Base-by-base conservation (phyloP, 2,797 vertebrate genomes). In the Orientallactaga sibirica region DNA sequence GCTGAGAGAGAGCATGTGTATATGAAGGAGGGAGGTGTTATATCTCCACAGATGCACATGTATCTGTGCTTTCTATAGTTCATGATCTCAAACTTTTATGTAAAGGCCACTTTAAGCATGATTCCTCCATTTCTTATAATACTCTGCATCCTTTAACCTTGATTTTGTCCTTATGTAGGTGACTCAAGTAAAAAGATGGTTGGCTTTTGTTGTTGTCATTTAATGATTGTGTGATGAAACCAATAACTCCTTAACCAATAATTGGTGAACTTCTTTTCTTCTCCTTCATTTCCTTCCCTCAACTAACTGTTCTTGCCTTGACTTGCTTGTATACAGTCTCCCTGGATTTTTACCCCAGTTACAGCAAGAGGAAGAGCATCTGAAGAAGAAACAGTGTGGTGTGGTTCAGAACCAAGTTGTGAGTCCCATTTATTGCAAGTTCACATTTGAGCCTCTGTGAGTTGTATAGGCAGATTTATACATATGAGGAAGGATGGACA, bases 191-290 rank as follows among this genome's bases (percentile, higher is more conserved):
- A 48, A 48, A n/a, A 91, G 64, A 85, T 62, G 64, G 19, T 78
- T 90, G 80, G 14, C 2, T 84, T 73, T 20, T 52, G 15, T 90
- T 94, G 81, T 33, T 68, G 27, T 92, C 66, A 14, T 81, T 92
- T 82, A n/a, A 68, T 66, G 8, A 80, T 19, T 29, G 18, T 76
- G 1, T 88, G 18, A 78, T 88, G 29, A 18, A 87, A 88, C 25
- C 37, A 91, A 88, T 1, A 73, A 3, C 18, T 86, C 33, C 43
- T 81, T 78, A 86, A 29, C 19, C 25, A 41, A 80, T 43, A 82
- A 20, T 80, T 79, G 74, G 25, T 62, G 2, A 48, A 29, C 12
- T 83, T 86, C 11, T 3, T 88, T 94, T 79, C 25, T 79, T 11
- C 4, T 70, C 84, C 11, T 66, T 78, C 73, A 14, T 70, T 25